Percentiles rank a stretch among this genome's conserved stretches.
phyloP scores from a whole-genome alignment of 2,888 invertebrate species.

The Acronicta leporina region DNA sequence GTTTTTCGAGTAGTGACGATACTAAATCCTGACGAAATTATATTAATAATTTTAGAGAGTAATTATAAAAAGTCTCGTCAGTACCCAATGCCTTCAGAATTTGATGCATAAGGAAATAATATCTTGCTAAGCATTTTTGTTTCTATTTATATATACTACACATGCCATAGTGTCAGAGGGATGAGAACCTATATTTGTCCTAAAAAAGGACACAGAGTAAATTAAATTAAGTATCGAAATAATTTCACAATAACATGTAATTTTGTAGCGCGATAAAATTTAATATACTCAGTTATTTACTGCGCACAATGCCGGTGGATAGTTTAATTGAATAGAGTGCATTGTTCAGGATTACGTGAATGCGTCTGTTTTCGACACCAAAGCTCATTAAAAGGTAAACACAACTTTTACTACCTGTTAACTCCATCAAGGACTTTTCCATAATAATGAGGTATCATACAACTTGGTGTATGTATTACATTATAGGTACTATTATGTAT shows the following conservation, averaged over 20 bases:
- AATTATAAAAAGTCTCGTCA: slow-evolving; percentile 5
- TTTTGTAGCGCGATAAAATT: slow-evolving; percentile 41
- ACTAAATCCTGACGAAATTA: slow-evolving; percentile 22
- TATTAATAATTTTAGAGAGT: slow-evolving; percentile 16
- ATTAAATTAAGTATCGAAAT: not conserved
- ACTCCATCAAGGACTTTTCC: slow-evolving; percentile 13
- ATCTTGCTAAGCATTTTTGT: slow-evolving; percentile 2
- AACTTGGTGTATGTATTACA: not conserved
- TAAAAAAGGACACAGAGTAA: not conserved
- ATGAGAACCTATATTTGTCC: not conserved
- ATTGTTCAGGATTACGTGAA: slow-evolving; percentile 30
- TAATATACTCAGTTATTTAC: slow-evolving; percentile 44
- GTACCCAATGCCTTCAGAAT: not conserved
- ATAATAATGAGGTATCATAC: too few species aligned
- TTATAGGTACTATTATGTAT: too few species aligned
- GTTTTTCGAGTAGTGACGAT: slow-evolving; percentile 23
- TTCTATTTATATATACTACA: not conserved
- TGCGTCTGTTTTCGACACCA: slow-evolving; percentile 16
- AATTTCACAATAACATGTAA: slow-evolving; percentile 23
- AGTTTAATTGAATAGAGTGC: slow-evolving; percentile 43
- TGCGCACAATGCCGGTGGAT: slow-evolving; percentile 24
- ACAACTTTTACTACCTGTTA: slow-evolving; percentile 2
- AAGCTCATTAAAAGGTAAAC: slow-evolving; percentile 16
- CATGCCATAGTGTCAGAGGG: slow-evolving; percentile 1
- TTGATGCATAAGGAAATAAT: not conserved